These are phyloP conservation scores for Antheraea mylitta DNA, from an alignment of 1,140 invertebrate genomes.

Conservation along the genomic window DNA sequence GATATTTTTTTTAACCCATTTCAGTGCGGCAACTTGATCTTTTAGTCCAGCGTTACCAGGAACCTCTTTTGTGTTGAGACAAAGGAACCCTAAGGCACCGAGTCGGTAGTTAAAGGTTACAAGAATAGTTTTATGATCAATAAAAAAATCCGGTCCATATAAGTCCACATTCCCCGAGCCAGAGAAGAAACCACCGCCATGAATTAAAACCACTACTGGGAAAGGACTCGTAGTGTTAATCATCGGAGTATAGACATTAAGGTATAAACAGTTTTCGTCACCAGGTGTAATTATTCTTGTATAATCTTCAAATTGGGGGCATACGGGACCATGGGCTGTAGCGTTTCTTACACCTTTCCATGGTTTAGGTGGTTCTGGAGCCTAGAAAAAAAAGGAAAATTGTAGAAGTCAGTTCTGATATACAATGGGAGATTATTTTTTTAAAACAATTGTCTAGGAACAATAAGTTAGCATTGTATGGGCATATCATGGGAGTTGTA, in stretches of 20 bases:
- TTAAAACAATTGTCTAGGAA: no score
- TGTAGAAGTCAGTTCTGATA: no score
- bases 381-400: constrained; percentile 33
- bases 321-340: constrained; percentile 38
- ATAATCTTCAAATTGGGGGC: constrained; percentile 43
- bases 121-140: constrained; percentile 81
- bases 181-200: constrained; percentile 68
- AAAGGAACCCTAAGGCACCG: constrained; percentile 79
- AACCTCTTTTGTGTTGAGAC: constrained; percentile 64
- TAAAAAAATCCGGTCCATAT: constrained; percentile 82
- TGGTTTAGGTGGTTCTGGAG: constrained; percentile 68
- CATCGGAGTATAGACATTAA: constrained; percentile 48
- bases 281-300: constrained; percentile 26
- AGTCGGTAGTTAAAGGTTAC: constrained; percentile 86
- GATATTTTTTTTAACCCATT: constrained; percentile 57
- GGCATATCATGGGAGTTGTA: no score
- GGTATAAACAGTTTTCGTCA: constrained; percentile 44
- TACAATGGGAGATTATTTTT: no score
- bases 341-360: constrained; percentile 40
- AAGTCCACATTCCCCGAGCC: constrained; percentile 48
- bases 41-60: constrained; percentile 62
- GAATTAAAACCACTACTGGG: constrained; percentile 76
- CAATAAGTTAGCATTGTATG: no score
- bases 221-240: constrained; percentile 32
- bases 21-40: constrained; percentile 54